Percentiles rank a stretch among this genome's conserved stretches.
These are phyloP conservation scores for Brassicogethes aeneus DNA, from an alignment of 2,888 invertebrate genomes.

Conservation along the genomic window DNA sequence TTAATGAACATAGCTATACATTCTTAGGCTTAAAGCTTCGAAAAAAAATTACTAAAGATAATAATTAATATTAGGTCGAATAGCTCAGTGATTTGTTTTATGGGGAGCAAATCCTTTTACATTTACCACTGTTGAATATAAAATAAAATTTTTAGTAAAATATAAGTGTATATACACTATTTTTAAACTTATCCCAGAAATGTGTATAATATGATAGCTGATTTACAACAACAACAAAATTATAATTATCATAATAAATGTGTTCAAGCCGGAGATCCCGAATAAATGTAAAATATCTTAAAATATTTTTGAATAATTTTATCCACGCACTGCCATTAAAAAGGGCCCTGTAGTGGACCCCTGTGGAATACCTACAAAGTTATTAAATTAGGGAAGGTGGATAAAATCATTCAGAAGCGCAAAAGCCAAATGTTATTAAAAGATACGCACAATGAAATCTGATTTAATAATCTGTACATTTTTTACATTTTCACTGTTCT, in stretches of 20 bases:
- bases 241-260: constrained; percentile 21
- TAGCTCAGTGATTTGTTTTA: background rate
- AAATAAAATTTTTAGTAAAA: background rate
- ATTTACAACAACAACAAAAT: constrained; percentile 8
- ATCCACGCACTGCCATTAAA: too few relatives aligned
- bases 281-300: constrained; percentile 2
- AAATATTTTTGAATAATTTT: background rate
- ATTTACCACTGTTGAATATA: background rate
- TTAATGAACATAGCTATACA: too few relatives aligned
- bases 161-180: background rate
- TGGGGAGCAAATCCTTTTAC: background rate
- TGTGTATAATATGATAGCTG: constrained; percentile 12
- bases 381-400: too few relatives aligned
- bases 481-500: constrained; percentile 7
- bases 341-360: too few relatives aligned
- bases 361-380: too few relatives aligned
- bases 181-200: constrained; percentile 1
- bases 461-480: background rate
- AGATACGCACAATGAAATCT: constrained; percentile 23
- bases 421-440: constrained; percentile 9
- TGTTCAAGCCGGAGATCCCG: constrained; percentile 17
- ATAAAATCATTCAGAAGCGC: too few relatives aligned
- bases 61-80: background rate
- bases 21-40: background rate
- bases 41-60: background rate